Evolutionary conservation across 2,113 vertebrate species (phyloP).

Genomic region (Paramormyrops kingsleyae): DNA sequence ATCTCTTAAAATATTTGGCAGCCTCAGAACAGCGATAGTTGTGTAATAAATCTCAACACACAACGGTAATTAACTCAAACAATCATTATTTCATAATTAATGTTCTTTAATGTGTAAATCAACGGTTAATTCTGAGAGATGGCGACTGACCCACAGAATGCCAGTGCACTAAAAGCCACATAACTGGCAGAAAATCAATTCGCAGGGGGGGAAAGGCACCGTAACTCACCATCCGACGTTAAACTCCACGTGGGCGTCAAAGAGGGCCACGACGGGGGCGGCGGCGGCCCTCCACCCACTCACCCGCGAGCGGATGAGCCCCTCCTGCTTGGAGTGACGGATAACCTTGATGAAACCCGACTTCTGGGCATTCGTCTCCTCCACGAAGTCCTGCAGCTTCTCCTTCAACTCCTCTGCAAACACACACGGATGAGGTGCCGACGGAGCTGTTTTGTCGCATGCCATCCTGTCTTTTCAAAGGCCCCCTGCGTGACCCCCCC

Average conservation of each 20-base stretch:
- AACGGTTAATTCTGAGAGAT: not conserved
- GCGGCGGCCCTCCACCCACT: conserved; percentile 89
- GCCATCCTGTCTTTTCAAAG: not conserved
- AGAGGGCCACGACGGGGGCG: conserved; percentile 87
- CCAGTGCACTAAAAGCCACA: not conserved
- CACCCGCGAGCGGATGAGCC: conserved; percentile 89
- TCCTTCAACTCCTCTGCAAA: conserved; percentile 84
- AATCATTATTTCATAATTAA: not conserved
- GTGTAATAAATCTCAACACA: too few relatives aligned
- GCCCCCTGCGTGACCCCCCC: not conserved
- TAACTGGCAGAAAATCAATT: not conserved
- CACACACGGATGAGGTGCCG: not conserved
- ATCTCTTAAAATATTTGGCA: not conserved
- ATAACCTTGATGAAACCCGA: conserved; percentile 90
- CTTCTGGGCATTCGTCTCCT: conserved; percentile 72
- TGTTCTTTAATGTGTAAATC: conserved; percentile 3
- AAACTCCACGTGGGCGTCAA: conserved; percentile 96
- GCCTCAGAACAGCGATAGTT: not conserved
- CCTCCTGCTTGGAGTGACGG: conserved; percentile 84
- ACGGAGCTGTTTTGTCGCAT: not conserved
- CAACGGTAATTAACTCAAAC: not conserved
- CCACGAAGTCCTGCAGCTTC: conserved; percentile 79
- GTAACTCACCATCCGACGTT: conserved; percentile 87
- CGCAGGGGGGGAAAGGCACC: not conserved
- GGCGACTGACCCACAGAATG: not conserved